A percentile compares a stretch with the other conserved stretches of the same genome.
phyloP scores from a whole-genome alignment of 2,888 invertebrate species.

The Agrotis exclamationis region DNA sequence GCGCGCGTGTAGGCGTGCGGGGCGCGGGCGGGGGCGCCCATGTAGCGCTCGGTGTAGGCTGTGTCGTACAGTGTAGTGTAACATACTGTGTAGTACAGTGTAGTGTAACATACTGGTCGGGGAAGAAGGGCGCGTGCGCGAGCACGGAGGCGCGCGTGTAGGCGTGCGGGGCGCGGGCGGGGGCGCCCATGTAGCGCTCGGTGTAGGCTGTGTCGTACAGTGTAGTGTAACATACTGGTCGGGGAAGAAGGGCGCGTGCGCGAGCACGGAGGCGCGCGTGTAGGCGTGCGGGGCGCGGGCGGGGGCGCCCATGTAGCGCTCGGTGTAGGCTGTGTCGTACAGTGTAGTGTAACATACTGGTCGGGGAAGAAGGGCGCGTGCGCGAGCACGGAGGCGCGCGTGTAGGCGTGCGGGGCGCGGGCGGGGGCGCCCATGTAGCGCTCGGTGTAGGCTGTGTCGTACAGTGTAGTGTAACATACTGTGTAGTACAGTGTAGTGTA shows the following conservation, averaged over 20 bases:
- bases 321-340: conserved; percentile 99
- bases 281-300: conserved; percentile 93
- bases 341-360: conserved; percentile 93
- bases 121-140: conserved; percentile 94
- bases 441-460: conserved; percentile 99
- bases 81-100: no score
- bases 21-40: conserved; percentile 90
- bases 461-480: no score
- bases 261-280: conserved; percentile 96
- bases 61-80: conserved; percentile 99
- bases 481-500: no score
- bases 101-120: conserved; percentile 94
- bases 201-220: conserved; percentile 99
- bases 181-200: conserved; percentile 97
- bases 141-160: conserved; percentile 98
- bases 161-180: conserved; percentile 90
- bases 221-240: conserved; percentile 93
- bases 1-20: conserved; percentile 96
- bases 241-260: conserved; percentile 94
- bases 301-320: conserved; percentile 96
- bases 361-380: conserved; percentile 95
- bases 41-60: conserved; percentile 99
- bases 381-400: conserved; percentile 96
- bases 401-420: conserved; percentile 94
- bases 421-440: conserved; percentile 95